Base-by-base conservation (phyloP, 2,113 vertebrate genomes). In the Numenius arquata region DNA sequence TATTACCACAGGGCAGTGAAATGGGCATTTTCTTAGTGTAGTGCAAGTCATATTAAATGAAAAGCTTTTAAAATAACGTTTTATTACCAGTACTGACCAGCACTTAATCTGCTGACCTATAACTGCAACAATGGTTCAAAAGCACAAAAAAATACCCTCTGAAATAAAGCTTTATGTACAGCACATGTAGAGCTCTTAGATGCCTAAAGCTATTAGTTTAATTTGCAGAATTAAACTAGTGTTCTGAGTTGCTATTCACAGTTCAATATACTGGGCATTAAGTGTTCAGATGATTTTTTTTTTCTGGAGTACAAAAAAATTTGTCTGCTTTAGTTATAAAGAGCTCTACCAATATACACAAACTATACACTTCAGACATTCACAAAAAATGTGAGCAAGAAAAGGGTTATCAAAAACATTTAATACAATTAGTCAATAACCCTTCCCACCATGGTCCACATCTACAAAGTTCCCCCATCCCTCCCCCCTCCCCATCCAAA, bases 381-480 rank as follows among this genome's bases (percentile, higher is more conserved):
- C 98, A 98, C 98, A 97, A 98, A 96, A 98, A 97, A 97, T 97
- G 98, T 98, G 97, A 98, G 97, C 98, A 97, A 97, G 90, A 97
- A 98, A 98, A 97, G 93, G 97, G 97, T 98, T 98, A 98, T 98
- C 98, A 98, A 98, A 98, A 96, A 97, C 98, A 98, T 97, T 97
- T 98, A 98, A 98, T 98, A 98, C 98, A 98, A 98, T 97, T 98
- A 98, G 79, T 97, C 96, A 97, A 95, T 96, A 98, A 98, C 97
- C 96, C 94, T 92, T 85, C 97, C 97, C 96, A 95, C 93, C 93
- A 90, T 97, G 98, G 98, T 98, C 98, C 98, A 97, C 97, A 98
- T 98, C 96, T 98, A 98, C 97, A 98, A 98, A 98, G 97, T 89
- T 94, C 62, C 63, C 96, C 92, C 90, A 48, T 67, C 85, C 89